Base-by-base conservation (phyloP, 2,113 vertebrate species). In the Cyanoramphus novaezelandiae region DNA sequence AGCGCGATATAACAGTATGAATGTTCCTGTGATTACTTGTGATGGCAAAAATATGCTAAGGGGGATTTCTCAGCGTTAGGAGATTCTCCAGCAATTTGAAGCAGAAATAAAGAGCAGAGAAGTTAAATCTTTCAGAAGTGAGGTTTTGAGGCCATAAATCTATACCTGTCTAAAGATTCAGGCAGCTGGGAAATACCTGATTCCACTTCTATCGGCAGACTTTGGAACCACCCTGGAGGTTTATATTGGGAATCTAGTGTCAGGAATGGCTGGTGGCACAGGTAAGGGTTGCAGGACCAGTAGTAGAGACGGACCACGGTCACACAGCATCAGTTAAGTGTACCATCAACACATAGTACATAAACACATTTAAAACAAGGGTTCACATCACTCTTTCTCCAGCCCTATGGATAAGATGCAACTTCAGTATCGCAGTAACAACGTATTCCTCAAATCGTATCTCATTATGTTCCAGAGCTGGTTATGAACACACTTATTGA, bases 11-110 rank as follows among this genome's bases (percentile, higher is more conserved):
- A 72, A 82, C 44, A 24, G 2, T 33, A 20, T 49, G 82, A 91
- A 85, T 47, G 67, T 35, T 72, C 75, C 84, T 76, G 74, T 63
- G 80, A 84, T 94, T 91, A 9, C 74, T 12, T 43, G 37, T 13
- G 75, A 50, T 0, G 16, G 53, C 59, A 46, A 9, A 25, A n/a
- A 75, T 33, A 20, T 1, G 1, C 85, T 52, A 62, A 52, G 46
- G 35, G 70, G 29, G 29, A 77, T 85, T 94, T 88, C 82, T 92
- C 49, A 17, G 24, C 44, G 2, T 55, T 27, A 31, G 75, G 47
- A 52, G 50, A 44, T 64, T 55, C 79, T 80, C 67, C 10, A 46
- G 62, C 67, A 82, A 47, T 68, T 59, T 53, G 37, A 72, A 70
- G 76, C 53, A 83, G 55, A n/a, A 93, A 39, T 0, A 12, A 77